phyloP scores from a whole-genome alignment of 2,797 vertebrate genomes.

The Hyperoplus lanceolatus region DNA sequence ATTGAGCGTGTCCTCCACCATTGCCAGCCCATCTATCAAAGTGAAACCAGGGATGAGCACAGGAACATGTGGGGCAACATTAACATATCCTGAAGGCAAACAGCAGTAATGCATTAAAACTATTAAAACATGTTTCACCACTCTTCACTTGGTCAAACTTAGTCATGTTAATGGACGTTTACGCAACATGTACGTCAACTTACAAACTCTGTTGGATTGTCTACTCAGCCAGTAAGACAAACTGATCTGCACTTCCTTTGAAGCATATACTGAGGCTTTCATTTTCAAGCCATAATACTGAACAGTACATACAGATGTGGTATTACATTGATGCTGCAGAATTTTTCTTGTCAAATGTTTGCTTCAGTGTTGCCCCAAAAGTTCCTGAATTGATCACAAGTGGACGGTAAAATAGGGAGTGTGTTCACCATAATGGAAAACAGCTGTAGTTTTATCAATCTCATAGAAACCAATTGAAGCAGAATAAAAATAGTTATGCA shows the following conservation, averaged over 20 bases:
- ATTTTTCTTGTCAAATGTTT: background rate
- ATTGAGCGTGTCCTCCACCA: conserved; percentile 36
- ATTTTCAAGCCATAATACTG: background rate
- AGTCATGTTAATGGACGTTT: background rate
- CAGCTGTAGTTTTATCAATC: conserved; percentile 50
- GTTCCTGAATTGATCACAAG: conserved; percentile 36
- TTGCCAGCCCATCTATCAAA: conserved; percentile 26
- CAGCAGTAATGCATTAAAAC: background rate
- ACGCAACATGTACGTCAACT: background rate
- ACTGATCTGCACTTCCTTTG: background rate
- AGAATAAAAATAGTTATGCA: conserved; percentile 85
- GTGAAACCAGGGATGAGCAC: conserved; percentile 41
- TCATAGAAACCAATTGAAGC: conserved; percentile 80
- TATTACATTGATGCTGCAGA: background rate
- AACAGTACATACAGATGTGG: background rate
- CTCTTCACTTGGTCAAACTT: background rate
- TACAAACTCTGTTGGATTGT: background rate
- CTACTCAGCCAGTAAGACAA: background rate
- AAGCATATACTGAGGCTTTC: background rate
- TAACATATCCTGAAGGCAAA: background rate
- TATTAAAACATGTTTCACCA: background rate
- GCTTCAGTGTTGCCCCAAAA: conserved; percentile 50
- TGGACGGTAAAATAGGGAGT: conserved; percentile 62
- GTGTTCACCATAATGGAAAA: conserved; percentile 71
- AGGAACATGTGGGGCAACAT: conserved; percentile 58